These are phyloP conservation scores for Peromyscus maniculatus DNA, from an alignment of 2,113 vertebrate species.

Conservation along the genomic window DNA sequence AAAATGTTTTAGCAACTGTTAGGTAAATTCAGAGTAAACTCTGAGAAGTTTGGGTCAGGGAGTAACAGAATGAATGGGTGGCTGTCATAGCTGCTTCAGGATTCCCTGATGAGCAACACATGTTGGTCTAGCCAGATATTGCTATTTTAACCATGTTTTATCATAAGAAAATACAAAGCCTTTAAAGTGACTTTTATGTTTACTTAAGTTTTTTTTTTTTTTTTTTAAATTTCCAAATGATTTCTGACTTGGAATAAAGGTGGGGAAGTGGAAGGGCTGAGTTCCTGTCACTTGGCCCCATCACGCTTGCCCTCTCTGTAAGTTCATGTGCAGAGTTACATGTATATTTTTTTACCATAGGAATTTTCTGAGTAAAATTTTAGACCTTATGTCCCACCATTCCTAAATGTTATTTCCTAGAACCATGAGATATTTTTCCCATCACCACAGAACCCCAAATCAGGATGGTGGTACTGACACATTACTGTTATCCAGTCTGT, in stretches of 20 bases:
- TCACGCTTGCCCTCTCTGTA: background rate
- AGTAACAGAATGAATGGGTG: background rate
- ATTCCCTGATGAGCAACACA: constrained; percentile 53
- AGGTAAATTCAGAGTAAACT: constrained; percentile 18
- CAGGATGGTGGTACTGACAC: background rate
- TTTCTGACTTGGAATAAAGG: constrained; percentile 49
- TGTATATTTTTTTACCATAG: background rate
- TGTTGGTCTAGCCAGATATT: background rate
- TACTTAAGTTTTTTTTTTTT: constrained; percentile 33
- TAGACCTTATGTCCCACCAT: background rate
- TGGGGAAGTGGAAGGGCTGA: background rate
- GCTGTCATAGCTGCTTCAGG: background rate
- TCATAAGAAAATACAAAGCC: background rate
- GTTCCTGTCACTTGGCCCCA: background rate
- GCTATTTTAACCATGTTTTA: constrained; percentile 49
- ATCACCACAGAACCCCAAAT: background rate
- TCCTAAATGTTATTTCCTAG: background rate
- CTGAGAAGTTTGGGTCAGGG: constrained; percentile 42
- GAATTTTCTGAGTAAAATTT: background rate
- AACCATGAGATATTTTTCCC: background rate
- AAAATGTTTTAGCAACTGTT: constrained; percentile 25
- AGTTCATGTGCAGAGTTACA: background rate
- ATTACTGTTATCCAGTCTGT: background rate
- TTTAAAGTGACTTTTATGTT: constrained; percentile 8
- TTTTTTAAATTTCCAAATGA: constrained; percentile 32